phyloP scores from a whole-genome alignment of 2,888 invertebrate genomes.

The Drosophila paucipuncta region DNA sequence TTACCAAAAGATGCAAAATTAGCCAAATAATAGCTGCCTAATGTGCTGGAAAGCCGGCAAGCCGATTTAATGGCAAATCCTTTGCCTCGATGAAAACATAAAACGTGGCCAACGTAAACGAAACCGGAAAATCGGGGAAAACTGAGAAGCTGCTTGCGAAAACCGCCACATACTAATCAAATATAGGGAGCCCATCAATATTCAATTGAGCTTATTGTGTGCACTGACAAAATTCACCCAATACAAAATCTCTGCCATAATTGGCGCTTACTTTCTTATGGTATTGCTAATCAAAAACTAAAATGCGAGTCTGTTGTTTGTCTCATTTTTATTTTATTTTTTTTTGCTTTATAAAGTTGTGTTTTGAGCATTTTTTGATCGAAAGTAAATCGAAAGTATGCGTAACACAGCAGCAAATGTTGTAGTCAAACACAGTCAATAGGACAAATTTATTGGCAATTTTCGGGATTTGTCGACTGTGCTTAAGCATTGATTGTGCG shows the following conservation, averaged over 20 bases:
- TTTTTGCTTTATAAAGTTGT: slow-evolving; percentile 8
- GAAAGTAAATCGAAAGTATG: slow-evolving; percentile 8
- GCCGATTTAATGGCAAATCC: slow-evolving; percentile 75
- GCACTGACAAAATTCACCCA: slow-evolving; percentile 35
- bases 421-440: slow-evolving; percentile 70
- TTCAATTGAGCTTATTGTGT: slow-evolving; percentile 30
- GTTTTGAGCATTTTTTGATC: slow-evolving; percentile 19
- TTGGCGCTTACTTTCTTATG: slow-evolving; percentile 29
- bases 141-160: not conserved
- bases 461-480: slow-evolving; percentile 72
- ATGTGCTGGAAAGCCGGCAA: slow-evolving; percentile 70
- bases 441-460: slow-evolving; percentile 79
- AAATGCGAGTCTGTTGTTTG: slow-evolving; percentile 2
- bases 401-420: slow-evolving; percentile 58
- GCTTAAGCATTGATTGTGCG: slow-evolving; percentile 69
- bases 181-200: slow-evolving; percentile 17
- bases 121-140: not conserved
- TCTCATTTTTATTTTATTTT: not conserved
- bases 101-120: slow-evolving; percentile 46
- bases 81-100: slow-evolving; percentile 72
- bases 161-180: slow-evolving; percentile 47
- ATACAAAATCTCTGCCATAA: slow-evolving; percentile 22
- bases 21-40: slow-evolving; percentile 80
- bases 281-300: slow-evolving; percentile 30
- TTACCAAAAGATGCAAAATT: slow-evolving; percentile 80